Evolutionary conservation across 2,797 vertebrate genomes (phyloP).

Genomic region (Threskiornis aethiopicus): DNA sequence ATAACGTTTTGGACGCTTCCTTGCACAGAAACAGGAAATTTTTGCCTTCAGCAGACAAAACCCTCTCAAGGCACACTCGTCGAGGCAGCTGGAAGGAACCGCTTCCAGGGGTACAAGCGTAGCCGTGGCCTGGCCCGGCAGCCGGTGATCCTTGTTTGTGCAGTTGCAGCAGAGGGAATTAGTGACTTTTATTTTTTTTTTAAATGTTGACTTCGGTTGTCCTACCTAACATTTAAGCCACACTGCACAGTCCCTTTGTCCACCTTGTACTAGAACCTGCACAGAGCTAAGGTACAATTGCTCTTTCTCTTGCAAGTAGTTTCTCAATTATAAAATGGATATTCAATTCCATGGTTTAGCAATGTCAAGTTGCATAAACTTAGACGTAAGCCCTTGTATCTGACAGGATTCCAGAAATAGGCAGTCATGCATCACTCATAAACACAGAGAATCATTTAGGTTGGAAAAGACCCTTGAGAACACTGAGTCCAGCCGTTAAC

Average conservation of each 20-base stretch:
- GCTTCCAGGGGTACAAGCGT: not conserved
- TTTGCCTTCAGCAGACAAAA: not conserved
- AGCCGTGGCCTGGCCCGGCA: not conserved
- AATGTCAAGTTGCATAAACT: not conserved
- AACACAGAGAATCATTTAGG: not conserved
- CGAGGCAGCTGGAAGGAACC: not conserved
- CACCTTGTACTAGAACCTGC: not conserved
- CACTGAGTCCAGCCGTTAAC: fast-evolving
- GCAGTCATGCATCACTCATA: too few species aligned
- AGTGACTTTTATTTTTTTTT: not conserved
- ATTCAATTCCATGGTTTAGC: not conserved
- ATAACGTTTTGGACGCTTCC: not conserved
- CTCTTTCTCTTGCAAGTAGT: not conserved
- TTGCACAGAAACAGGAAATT: not conserved
- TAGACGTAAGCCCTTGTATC: fast-evolving
- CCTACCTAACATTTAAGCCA: not conserved
- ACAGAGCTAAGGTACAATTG: not conserved
- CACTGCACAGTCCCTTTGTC: not conserved
- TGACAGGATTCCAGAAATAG: not conserved
- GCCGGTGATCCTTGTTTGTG: not conserved
- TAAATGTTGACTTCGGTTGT: not conserved
- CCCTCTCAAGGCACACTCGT: not conserved
- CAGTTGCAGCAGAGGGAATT: not conserved
- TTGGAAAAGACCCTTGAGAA: not conserved
- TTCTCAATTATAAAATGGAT: not conserved